Base-by-base conservation (phyloP, 2,797 vertebrate species). In the Gambelia wislizenii region DNA sequence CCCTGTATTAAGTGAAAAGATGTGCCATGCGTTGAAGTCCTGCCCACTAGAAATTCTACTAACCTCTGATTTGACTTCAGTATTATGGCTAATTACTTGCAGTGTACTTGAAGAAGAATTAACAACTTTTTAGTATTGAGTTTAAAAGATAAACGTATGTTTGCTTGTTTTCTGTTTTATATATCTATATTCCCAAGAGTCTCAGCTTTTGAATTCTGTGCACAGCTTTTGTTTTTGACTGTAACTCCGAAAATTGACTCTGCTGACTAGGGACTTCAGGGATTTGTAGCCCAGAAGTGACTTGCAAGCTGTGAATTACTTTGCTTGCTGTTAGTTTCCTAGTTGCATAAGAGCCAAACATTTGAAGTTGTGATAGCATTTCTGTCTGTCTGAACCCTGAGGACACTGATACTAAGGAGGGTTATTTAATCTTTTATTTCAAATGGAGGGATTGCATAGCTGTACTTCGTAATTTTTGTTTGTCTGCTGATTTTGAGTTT, bases 351-450 rank as follows among this genome's bases (percentile, higher is more conserved):
- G 9, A 33, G 36, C 42, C 36, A 74, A 18, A 33, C 0, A 18
- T 33, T 25, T 20, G 33, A 18, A 10, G 1, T 22, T 67, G 6
- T 33, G 56, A 49, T n/a, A 8, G 7, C 0, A 2, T 59, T 33
- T 52, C 10, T 30, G 1, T 3, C 33, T 25, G 0, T 0, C 2
- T 1, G 0, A 87, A 80, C 20, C 0, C 1, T 56, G 10, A 36
- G 4, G 54, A 72, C 78, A 27, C 2, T 13, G 27, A 39, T 33
- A 7, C 4, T 76, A 33, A 75, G 22, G 7, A 18, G 52, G 8
- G 4, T 36, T 56, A 25, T 42, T 42, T 75, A 59, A 36, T 9
- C 30, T 30, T 22, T 52, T 16, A 61, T 54, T 84, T 84, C 47
- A 84, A 36, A 42, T n/a, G 22, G 10, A 76, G 42, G 12, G 30